A percentile compares a stretch with the other conserved stretches of the same genome.
Conservation (phyloP, 1,140 invertebrate genomes). For the Drosophila ananassae region DNA sequence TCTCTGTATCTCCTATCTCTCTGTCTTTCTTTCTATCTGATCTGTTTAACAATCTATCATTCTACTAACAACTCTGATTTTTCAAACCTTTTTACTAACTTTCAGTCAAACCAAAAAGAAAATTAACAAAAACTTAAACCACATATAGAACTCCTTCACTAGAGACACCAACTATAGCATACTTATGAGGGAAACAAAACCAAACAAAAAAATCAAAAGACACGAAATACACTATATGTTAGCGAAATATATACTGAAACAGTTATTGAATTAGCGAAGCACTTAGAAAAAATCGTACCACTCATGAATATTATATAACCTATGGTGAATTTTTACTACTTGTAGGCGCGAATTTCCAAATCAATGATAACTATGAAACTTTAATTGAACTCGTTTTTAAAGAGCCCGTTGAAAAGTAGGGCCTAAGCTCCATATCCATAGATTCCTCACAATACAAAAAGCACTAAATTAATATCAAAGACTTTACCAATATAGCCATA, state of each 20-base stretch:
- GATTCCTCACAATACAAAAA: slow-evolving; percentile 84
- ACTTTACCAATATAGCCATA: slow-evolving; percentile 68
- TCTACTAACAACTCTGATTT: slow-evolving; percentile 50
- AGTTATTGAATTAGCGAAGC: slow-evolving; percentile 38
- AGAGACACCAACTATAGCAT: slow-evolving; percentile 60
- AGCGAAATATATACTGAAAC: slow-evolving; percentile 44
- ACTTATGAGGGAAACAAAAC: slow-evolving; percentile 11
- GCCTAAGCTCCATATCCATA: slow-evolving; percentile 62
- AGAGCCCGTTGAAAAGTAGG: slow-evolving; percentile 13
- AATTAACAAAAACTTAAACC: background rate
- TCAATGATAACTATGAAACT: background rate
- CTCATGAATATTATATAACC: slow-evolving; percentile 35
- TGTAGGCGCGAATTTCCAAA: slow-evolving; percentile 47
- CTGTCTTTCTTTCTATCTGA: slow-evolving; percentile 39
- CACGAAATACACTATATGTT: slow-evolving; percentile 34
- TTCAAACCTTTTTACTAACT: slow-evolving; percentile 58
- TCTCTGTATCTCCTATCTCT: slow-evolving; percentile 32
- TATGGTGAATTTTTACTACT: slow-evolving; percentile 55
- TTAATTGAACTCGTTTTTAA: slow-evolving; percentile 9
- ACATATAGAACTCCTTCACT: slow-evolving; percentile 59
- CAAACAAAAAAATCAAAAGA: slow-evolving; percentile 17
- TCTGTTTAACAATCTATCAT: slow-evolving; percentile 43
- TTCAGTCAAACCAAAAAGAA: slow-evolving; percentile 31
- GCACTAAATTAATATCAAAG: slow-evolving; percentile 83
- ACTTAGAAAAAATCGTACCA: slow-evolving; percentile 27